phyloP scores from a whole-genome alignment of 2,888 invertebrate species.

The Lymantria dispar region DNA sequence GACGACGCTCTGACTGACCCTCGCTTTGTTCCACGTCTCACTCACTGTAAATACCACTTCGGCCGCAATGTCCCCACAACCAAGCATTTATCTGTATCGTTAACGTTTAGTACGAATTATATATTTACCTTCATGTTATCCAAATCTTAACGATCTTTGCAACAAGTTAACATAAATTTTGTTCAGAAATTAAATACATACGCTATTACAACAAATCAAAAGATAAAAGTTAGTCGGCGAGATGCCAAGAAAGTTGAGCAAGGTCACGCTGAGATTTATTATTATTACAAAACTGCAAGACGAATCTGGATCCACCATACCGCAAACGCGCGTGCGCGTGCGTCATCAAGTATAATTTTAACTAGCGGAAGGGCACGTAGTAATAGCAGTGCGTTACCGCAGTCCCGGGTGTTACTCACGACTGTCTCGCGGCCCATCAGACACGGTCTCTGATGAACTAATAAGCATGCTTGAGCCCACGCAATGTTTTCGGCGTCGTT shows the following conservation, averaged over 20 bases:
- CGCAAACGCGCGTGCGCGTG: constrained; percentile 61
- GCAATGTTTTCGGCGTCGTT: constrained; percentile 58
- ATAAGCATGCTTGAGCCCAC: constrained; percentile 54
- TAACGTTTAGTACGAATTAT: constrained; percentile 16
- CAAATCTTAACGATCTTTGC: constrained; percentile 10
- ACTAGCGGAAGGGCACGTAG: constrained; percentile 73
- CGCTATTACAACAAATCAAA: constrained; percentile 29
- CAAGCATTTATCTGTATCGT: constrained; percentile 39
- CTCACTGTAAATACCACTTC: constrained; percentile 41
- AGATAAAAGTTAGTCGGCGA: constrained; percentile 45
- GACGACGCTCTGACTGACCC: constrained; percentile 62
- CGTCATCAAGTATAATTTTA: constrained; percentile 75
- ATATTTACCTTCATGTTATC: constrained; percentile 13
- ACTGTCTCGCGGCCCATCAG: constrained; percentile 54
- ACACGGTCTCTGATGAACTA: constrained; percentile 54
- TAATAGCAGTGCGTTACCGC: constrained; percentile 61
- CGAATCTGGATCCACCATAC: constrained; percentile 65
- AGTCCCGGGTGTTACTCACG: constrained; percentile 52
- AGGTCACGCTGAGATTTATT: constrained; percentile 70
- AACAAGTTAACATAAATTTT: constrained; percentile 4
- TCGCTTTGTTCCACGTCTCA: constrained; percentile 56
- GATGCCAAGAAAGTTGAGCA: constrained; percentile 69
- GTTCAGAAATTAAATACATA: constrained; percentile 13
- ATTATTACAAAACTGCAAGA: constrained; percentile 76
- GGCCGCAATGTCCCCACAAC: constrained; percentile 36